Evolutionary conservation across 2,888 invertebrate species (phyloP).

Genomic region (Hirtodrosophila cameraria): DNA sequence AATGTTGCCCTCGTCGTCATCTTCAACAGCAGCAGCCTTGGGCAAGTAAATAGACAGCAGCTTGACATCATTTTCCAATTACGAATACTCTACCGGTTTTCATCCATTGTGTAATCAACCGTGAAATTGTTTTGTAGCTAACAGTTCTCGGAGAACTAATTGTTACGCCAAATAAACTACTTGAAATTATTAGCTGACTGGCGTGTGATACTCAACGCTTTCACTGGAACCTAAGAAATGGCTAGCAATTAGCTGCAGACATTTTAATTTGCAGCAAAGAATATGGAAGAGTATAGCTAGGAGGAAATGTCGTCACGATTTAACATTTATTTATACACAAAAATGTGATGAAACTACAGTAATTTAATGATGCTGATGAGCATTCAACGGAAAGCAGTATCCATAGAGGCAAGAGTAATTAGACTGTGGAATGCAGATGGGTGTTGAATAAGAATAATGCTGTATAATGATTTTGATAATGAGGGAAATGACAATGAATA

Average conservation of each 20-base stretch:
- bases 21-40: slow-evolving; percentile 6
- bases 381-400: too few species aligned
- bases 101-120: slow-evolving; percentile 60
- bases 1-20: neutral
- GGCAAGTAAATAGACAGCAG: slow-evolving; percentile 21
- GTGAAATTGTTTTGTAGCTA: slow-evolving; percentile 59
- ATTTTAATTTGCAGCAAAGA: slow-evolving; percentile 17
- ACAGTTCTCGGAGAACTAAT: slow-evolving; percentile 28
- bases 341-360: too few species aligned
- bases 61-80: slow-evolving; percentile 74
- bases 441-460: too few species aligned
- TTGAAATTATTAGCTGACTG: slow-evolving; percentile 36
- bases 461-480: too few species aligned
- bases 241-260: slow-evolving; percentile 39
- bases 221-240: slow-evolving; percentile 20
- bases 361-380: too few species aligned
- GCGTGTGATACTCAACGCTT: slow-evolving; percentile 1
- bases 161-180: slow-evolving; percentile 58
- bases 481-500: too few species aligned
- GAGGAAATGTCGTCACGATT: neutral
- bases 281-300: neutral
- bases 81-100: slow-evolving; percentile 32
- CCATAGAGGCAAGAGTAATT: too few species aligned
- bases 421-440: too few species aligned
- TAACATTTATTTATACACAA: neutral